These are phyloP conservation scores for Perccottus glenii DNA, from an alignment of 2,113 vertebrate species.

Conservation along the genomic window DNA sequence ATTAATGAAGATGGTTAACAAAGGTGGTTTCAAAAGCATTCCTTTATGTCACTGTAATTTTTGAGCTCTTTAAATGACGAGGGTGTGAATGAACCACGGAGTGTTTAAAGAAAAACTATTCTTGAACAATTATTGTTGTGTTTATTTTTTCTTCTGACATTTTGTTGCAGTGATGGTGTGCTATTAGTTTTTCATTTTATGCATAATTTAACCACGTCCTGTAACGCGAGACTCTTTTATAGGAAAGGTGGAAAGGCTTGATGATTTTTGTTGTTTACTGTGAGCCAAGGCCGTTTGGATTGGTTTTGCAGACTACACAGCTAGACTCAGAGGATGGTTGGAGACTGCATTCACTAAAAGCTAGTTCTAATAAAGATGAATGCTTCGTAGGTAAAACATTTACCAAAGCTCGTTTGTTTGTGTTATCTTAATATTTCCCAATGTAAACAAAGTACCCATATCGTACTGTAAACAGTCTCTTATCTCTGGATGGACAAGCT, in stretches of 20 bases:
- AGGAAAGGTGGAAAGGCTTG: background rate
- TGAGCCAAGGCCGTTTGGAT: background rate
- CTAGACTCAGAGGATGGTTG: background rate
- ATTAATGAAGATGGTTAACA: slow-evolving; percentile 66
- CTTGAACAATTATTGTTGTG: slow-evolving; percentile 3
- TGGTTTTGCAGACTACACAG: background rate
- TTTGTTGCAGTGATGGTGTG: no score
- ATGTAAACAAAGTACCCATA: slow-evolving; percentile 4
- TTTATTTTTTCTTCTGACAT: no score
- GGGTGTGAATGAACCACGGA: slow-evolving; percentile 31
- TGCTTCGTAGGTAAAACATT: background rate
- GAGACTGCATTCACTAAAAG: background rate
- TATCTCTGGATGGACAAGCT: slow-evolving; percentile 27
- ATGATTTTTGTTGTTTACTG: slow-evolving; percentile 6
- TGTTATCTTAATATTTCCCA: slow-evolving; percentile 10
- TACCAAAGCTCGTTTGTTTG: slow-evolving; percentile 3
- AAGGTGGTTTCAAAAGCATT: slow-evolving; percentile 53
- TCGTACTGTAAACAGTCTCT: slow-evolving; percentile 11
- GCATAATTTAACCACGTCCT: no score
- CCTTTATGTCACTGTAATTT: slow-evolving; percentile 33
- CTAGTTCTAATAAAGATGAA: background rate
- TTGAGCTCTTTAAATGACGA: slow-evolving; percentile 32
- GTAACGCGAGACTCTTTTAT: no score
- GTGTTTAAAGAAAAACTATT: slow-evolving; percentile 19
- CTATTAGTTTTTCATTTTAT: no score